Base-by-base conservation (phyloP, 2,113 vertebrate genomes). In the Myrmecophaga tridactyla region DNA sequence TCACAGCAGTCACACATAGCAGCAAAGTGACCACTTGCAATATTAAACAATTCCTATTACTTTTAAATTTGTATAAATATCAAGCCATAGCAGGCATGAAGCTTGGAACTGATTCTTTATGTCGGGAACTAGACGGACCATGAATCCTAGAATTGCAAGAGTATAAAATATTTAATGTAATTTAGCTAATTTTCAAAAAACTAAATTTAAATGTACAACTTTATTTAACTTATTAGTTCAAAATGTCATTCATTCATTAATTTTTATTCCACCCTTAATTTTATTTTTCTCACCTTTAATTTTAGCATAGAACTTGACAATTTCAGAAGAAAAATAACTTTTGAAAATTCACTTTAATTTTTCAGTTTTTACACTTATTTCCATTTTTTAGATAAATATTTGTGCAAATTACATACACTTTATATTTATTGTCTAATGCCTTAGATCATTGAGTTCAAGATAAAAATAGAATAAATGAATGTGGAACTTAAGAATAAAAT, bases 211-310 rank as follows among this genome's bases (percentile, higher is more conserved):
- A 82, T 86, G 46, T 89, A 62, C 21, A 43, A 76, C 7, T 76
- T 69, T 25, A 82, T 58, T 60, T 41, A n/a, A 83, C n/a, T 36
- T 4, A 41, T 39, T 14, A 43, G 70, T 84, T 4, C 70, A 69
- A 84, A 67, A 78, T n/a, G 43, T 82, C 70, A 65, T 58, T 92
- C 7, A 39, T 69, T 87, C n/a, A 67, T 81, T 81, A 73, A 82
- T 69, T 10, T 75, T n/a, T 2, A 39, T 1, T 5, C 21, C 51
- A 86, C 12, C 29, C 94, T 92, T 96, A n/a, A 88, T 67, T 67
- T 73, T 86, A 53, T n/a, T n/a, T n/a, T n/a, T n/a, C n/a, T 17
- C 51, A 86, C 12, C 29, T 96, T 92, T 96, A n/a, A 88, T 67
- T 67, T 73, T 86, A 53, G 23, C 34, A 76, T 43, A 53, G 62